Evolutionary conservation across 2,113 vertebrate genomes (phyloP).

Genomic region (Hydrochoerus hydrochaeris): DNA sequence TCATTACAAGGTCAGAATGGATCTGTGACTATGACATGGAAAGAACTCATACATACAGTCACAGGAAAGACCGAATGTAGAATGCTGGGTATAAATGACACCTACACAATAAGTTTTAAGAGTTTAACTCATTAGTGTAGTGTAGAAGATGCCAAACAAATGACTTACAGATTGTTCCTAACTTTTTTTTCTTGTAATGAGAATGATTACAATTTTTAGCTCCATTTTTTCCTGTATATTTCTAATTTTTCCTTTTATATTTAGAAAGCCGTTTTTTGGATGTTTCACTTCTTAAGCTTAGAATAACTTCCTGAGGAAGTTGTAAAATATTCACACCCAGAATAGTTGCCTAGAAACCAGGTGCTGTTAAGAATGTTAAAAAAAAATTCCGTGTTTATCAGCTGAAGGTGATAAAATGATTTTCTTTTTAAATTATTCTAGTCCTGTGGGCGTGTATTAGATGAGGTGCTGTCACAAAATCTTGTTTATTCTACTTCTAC

Average conservation of each 20-base stretch:
- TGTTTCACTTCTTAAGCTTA: conserved; percentile 7
- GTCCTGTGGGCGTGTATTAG: not conserved
- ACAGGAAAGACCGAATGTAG: not conserved
- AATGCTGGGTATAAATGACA: not conserved
- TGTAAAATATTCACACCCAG: conserved; percentile 58
- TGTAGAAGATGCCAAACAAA: not conserved
- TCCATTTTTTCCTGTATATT: not conserved
- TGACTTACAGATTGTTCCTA: not conserved
- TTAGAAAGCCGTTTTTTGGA: conserved; percentile 8
- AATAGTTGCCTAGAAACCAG: conserved; percentile 52
- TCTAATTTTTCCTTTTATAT: not conserved
- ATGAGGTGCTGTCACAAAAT: not conserved
- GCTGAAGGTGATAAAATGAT: conserved; percentile 24
- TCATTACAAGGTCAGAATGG: not conserved
- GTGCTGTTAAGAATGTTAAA: not conserved
- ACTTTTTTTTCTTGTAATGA: not conserved
- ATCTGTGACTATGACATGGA: not conserved
- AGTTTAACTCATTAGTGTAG: not conserved
- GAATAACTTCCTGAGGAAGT: conserved; percentile 9
- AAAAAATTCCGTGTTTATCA: conserved; percentile 28
- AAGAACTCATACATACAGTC: not conserved
- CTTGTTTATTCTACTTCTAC: not conserved
- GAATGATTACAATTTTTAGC: conserved; percentile 12
- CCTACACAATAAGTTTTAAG: not conserved
- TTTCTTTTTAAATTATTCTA: conserved; percentile 9